Base-by-base conservation (phyloP, 2,888 invertebrate species). In the Graphium colonna region DNA sequence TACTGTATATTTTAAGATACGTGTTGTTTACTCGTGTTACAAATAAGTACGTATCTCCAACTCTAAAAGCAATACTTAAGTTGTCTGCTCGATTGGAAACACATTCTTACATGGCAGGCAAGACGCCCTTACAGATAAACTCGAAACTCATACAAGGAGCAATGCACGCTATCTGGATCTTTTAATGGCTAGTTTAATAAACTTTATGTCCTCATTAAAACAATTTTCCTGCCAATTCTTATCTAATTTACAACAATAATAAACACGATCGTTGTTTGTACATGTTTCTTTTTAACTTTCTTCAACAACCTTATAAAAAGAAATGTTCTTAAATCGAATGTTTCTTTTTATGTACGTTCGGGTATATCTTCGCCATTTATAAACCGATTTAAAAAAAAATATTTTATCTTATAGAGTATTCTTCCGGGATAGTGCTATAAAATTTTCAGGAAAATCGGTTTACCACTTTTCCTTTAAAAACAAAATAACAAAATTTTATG, bases 181-280 rank as follows among this genome's bases (percentile, higher is more conserved):
- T 31, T 31, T 44, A 31, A 33, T 33, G 16, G 44, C 31, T n/a
- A 33, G 5, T 16, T 13, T 33, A 33, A 16, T 44, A 3, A 44
- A n/a, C 33, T 4, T 16, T 16, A 44, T 17, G 16, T 16, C 33
- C 16, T 44, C 17, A 31, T 33, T 44, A 31, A 33, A 28, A 16
- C n/a, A 16, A 44, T 33, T 13, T 16, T 16, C 16, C 31, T 8
- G 10, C 10, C 31, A 13, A 28, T 31, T 16, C 10, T 43, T 28
- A 9, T 44, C 44, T 44, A 44, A 44, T 44, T 33, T 44, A 44
- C 44, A 31, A 33, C 9, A 10, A 2, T 44, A 44, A 28, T 44
- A 44, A 33, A 33, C 31, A 8, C 8, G 15, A 10, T n/a, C 3
- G 9, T 4, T 13, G 26, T 15, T 15, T 8, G 28, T 44, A 12